Conservation (phyloP, 2,797 vertebrate genomes). For the Danio albolineatus region DNA sequence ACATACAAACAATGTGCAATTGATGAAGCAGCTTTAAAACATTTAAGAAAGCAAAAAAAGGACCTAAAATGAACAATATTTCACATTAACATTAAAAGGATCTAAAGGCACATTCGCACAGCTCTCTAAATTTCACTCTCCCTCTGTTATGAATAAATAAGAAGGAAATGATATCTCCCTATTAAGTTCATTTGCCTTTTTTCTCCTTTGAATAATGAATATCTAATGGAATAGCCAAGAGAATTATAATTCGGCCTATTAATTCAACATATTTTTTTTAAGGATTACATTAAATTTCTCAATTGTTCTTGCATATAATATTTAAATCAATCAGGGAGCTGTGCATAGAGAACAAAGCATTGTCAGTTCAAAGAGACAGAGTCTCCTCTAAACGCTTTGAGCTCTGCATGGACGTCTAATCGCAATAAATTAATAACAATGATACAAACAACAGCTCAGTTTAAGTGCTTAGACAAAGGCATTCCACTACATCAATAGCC, state of each 20-base stretch:
- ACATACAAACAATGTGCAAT: neutral
- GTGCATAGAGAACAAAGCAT: slow-evolving; percentile 57
- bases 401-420: slow-evolving; percentile 38
- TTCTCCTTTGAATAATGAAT: slow-evolving; percentile 65
- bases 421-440: slow-evolving; percentile 55
- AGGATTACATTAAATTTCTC: slow-evolving; percentile 62
- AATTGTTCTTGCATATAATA: slow-evolving; percentile 63
- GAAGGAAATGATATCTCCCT: slow-evolving; percentile 62
- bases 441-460: slow-evolving; percentile 49
- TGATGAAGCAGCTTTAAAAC: slow-evolving; percentile 9
- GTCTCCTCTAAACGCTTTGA: slow-evolving; percentile 38
- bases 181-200: slow-evolving; percentile 63
- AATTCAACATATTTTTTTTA: slow-evolving; percentile 66
- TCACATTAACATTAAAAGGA: slow-evolving; percentile 54
- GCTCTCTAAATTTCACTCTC: slow-evolving; percentile 36
- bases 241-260: slow-evolving; percentile 61
- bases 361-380: slow-evolving; percentile 59
- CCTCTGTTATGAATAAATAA: slow-evolving; percentile 62
- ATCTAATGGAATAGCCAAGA: slow-evolving; percentile 61
- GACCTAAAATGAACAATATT: slow-evolving; percentile 35
- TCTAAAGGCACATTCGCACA: slow-evolving; percentile 48
- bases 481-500: slow-evolving; percentile 53
- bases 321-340: slow-evolving; percentile 62
- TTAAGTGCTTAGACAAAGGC: slow-evolving; percentile 61
- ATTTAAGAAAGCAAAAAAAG: neutral